Percentiles rank a stretch among this genome's conserved stretches.
These are phyloP conservation scores for Actinemys pallida DNA, from an alignment of 2,113 vertebrate genomes.

Conservation along the genomic window DNA sequence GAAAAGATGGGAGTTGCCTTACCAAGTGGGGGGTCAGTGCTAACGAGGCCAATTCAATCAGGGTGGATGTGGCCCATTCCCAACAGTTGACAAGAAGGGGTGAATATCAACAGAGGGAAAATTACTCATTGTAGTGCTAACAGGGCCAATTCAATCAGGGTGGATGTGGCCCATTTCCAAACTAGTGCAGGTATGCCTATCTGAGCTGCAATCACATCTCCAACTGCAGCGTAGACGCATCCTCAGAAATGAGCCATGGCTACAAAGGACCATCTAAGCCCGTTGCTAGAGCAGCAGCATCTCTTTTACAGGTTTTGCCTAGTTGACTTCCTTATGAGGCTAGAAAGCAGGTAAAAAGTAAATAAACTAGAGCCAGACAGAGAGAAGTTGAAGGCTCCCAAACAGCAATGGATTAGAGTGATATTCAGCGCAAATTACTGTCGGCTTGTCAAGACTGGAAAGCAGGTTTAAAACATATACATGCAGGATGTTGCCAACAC, in stretches of 20 bases:
- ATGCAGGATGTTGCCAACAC: not conserved
- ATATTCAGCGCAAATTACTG: not conserved
- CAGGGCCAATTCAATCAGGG: too few relatives aligned
- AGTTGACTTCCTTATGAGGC: not conserved
- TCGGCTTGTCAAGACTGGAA: not conserved
- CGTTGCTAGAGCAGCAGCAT: not conserved
- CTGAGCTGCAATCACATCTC: not conserved
- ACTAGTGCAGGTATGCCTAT: not conserved
- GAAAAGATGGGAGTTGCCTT: too few relatives aligned
- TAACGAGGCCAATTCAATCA: too few relatives aligned
- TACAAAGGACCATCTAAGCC: not conserved
- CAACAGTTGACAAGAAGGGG: too few relatives aligned
- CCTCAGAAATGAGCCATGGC: rapidly evolving
- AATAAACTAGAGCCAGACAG: not conserved
- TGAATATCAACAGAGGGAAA: too few relatives aligned
- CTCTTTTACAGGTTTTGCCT: not conserved
- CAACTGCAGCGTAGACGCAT: not conserved
- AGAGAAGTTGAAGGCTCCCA: not conserved
- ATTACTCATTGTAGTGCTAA: too few relatives aligned
- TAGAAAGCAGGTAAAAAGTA: rapidly evolving
- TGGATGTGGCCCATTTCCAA: too few relatives aligned
- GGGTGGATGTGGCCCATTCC: too few relatives aligned
- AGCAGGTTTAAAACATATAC: rapidly evolving
- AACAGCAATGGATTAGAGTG: not conserved
- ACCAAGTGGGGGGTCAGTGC: too few relatives aligned